Base-by-base conservation (phyloP, 2,888 invertebrate genomes). In the Drosophila sordidula region DNA sequence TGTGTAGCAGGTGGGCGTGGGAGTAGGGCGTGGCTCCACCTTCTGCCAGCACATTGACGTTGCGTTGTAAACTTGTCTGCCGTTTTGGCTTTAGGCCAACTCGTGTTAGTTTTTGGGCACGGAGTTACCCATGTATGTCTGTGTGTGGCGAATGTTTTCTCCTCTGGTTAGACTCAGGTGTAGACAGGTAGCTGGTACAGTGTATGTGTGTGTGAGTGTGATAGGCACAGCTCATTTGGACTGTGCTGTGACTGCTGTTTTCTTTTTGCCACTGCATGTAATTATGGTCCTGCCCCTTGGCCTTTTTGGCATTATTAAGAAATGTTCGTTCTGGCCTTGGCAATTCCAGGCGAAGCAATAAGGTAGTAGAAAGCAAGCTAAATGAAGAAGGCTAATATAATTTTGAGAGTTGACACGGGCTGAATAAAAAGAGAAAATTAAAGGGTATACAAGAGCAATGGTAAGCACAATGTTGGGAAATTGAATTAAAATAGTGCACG, bases 241-340 rank as follows among this genome's bases (percentile, higher is more conserved):
- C 32, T 44, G 16, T 36, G 39, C 45, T 51, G 59, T 38, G 70
- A 42, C 18, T 58, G 57, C 58, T 63, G 69, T 66, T 71, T 67
- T 63, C 68, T 68, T 78, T 67, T 61, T 63, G 54, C 46, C 62
- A 58, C 44, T 62, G 68, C 71, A 67, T 77, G 72, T 69, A 88
- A 82, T 86, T 88, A 88, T 70, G 65, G 70, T 32, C 22, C 45
- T 46, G 55, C 32, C 83, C 65, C 44, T 16, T 18, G 71, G 75
- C 64, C 65, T 12, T 75, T 54, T 44, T 45, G 52, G 54, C 59
- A 41, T 67, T 68, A 59, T 62, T 65, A 67, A 54, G 56, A 66
- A 49, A 62, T 54, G 62, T 69, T 75, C 45, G 49, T 56, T 63
- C 59, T 50, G 64, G 44, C 32, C 46, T 38, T 52, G 50, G 9